These are phyloP conservation scores for Argyra leucocephala DNA, from an alignment of 2,888 invertebrate genomes.

Conservation along the genomic window DNA sequence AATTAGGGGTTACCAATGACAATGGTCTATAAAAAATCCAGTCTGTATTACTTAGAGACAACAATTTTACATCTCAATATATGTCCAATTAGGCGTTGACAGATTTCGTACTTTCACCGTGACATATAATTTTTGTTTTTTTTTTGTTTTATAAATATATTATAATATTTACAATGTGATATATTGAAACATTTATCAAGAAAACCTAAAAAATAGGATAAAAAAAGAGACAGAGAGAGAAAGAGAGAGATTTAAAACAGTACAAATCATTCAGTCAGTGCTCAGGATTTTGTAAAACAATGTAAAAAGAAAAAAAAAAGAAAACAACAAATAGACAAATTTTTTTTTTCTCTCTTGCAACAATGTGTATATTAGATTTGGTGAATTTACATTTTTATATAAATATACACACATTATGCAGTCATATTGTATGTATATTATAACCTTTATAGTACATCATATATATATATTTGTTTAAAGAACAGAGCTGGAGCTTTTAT, in stretches of 20 bases:
- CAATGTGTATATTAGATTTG: background rate
- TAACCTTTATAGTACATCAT: too few species aligned
- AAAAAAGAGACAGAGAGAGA: background rate
- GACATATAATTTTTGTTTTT: background rate
- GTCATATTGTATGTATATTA: too few species aligned
- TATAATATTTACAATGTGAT: background rate
- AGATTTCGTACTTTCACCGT: too few species aligned
- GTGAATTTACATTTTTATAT: background rate
- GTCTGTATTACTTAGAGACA: too few species aligned
- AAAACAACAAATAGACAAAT: background rate
- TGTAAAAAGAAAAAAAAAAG: background rate
- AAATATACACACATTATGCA: too few species aligned
- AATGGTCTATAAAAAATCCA: too few species aligned
- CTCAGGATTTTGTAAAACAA: background rate
- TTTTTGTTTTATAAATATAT: background rate
- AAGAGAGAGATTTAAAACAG: background rate
- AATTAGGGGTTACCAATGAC: too few species aligned
- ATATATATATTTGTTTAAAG: too few species aligned
- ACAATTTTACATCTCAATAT: too few species aligned
- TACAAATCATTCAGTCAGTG: constrained; percentile 1
- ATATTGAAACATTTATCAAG: background rate
- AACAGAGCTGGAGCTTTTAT: too few species aligned
- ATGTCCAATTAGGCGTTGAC: too few species aligned
- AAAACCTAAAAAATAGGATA: too few species aligned
- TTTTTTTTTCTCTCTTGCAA: background rate